Conservation (phyloP, 2,797 vertebrate species). For the Xiphophorus birchmanni region DNA sequence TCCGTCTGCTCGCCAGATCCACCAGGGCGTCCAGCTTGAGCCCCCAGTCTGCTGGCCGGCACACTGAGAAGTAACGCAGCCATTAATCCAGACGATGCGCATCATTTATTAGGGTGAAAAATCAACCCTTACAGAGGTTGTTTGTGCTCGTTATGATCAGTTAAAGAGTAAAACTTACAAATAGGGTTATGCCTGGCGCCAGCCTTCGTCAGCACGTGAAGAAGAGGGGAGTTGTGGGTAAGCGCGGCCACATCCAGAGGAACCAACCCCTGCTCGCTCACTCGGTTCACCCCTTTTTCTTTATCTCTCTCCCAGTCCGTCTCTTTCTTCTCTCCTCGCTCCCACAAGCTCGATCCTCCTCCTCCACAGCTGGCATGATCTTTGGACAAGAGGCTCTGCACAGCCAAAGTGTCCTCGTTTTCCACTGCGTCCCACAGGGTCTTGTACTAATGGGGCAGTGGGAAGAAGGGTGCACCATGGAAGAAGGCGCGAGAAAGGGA, state of each 20-base stretch:
- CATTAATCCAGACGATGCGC: neutral
- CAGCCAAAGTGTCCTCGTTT: slow-evolving; percentile 80
- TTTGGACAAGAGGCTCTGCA: slow-evolving; percentile 78
- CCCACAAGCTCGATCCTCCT: slow-evolving; percentile 60
- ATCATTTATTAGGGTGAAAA: neutral
- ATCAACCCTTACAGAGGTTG: neutral
- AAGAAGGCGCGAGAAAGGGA: neutral
- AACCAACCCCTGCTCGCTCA: slow-evolving; percentile 81
- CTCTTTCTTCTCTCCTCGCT: slow-evolving; percentile 68
- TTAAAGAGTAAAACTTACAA: slow-evolving; percentile 68
- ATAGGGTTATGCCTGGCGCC: slow-evolving; percentile 81
- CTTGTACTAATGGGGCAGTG: slow-evolving; percentile 70
- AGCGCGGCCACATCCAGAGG: slow-evolving; percentile 82
- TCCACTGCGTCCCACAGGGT: slow-evolving; percentile 84
- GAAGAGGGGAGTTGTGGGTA: slow-evolving; percentile 81
- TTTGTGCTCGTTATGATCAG: neutral
- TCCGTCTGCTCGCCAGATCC: slow-evolving; percentile 63
- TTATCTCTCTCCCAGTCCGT: slow-evolving; percentile 68
- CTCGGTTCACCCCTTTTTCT: slow-evolving; percentile 76
- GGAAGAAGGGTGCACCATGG: slow-evolving; percentile 17
- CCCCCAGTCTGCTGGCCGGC: slow-evolving; percentile 70
- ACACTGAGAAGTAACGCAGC: slow-evolving; percentile 60
- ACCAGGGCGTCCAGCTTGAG: slow-evolving; percentile 79
- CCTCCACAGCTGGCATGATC: slow-evolving; percentile 46
- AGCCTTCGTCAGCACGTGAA: slow-evolving; percentile 78